Percentiles rank a stretch among this genome's conserved stretches.
Conservation (phyloP, 2,888 invertebrate genomes). For the Helicoverpa assulta region DNA sequence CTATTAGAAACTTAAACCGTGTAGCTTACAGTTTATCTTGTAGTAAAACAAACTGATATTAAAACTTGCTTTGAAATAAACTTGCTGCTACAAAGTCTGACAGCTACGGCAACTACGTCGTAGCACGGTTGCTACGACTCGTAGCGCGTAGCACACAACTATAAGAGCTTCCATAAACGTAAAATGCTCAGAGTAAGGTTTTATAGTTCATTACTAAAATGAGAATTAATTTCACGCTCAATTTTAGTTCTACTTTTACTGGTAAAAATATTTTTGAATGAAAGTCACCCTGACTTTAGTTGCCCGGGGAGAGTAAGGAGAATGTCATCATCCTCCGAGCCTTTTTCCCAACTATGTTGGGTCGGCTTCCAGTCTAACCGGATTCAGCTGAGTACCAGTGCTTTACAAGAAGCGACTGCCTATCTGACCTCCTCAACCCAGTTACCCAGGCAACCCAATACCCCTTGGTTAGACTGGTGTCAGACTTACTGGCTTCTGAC, state of each 20-base stretch:
- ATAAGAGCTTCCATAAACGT: constrained; percentile 19
- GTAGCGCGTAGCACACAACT: constrained; percentile 45
- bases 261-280: background rate
- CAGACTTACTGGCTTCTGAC: too few relatives aligned
- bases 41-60: constrained; percentile 27
- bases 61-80: constrained; percentile 46
- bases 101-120: constrained; percentile 44
- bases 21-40: constrained; percentile 15
- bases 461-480: too few relatives aligned
- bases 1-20: background rate
- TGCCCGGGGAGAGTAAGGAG: background rate
- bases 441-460: too few relatives aligned
- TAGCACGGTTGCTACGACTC: constrained; percentile 43
- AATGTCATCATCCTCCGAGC: too few relatives aligned
- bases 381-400: too few relatives aligned
- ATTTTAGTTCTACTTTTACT: constrained; percentile 4
- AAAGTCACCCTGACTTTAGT: background rate
- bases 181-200: constrained; percentile 26
- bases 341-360: too few relatives aligned
- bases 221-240: constrained; percentile 15
- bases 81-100: constrained; percentile 41
- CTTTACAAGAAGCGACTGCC: too few relatives aligned
- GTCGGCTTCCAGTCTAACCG: too few relatives aligned
- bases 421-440: too few relatives aligned
- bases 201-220: constrained; percentile 33